phyloP scores from a whole-genome alignment of 2,113 vertebrate species.

The Centrocercus urophasianus region DNA sequence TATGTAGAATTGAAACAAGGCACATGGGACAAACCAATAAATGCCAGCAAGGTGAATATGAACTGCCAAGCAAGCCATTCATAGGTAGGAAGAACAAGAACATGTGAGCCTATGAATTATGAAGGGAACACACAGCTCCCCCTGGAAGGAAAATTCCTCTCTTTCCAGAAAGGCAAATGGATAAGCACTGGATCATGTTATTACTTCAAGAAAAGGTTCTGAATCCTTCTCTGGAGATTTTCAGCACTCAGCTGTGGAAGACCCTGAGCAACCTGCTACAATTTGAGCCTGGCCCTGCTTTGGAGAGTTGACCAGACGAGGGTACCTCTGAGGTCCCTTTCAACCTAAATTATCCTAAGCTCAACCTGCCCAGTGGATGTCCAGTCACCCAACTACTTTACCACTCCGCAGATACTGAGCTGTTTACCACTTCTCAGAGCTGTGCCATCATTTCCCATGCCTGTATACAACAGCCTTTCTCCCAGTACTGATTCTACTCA shows the following conservation, averaged over 20 bases:
- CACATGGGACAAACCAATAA: neutral
- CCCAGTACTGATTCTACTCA: neutral
- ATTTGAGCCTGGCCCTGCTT: neutral
- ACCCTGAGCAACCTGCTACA: neutral
- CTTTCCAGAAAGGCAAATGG: neutral
- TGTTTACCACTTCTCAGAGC: neutral
- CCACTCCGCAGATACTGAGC: neutral
- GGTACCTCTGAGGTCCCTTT: neutral
- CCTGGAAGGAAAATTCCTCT: neutral
- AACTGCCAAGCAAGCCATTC: neutral
- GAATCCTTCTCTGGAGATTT: neutral
- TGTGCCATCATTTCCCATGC: neutral
- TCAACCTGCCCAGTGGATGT: neutral
- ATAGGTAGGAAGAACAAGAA: neutral
- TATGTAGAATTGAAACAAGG: neutral
- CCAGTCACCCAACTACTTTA: neutral
- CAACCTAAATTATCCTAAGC: neutral
- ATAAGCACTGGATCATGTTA: accelerated
- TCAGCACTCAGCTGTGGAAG: neutral
- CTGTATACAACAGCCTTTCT: neutral
- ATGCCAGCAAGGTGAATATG: neutral
- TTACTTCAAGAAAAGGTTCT: neutral
- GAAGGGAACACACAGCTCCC: neutral
- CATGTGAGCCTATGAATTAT: neutral
- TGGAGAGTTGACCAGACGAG: neutral